These are phyloP conservation scores for Chaetogeoica ovagalla DNA, from an alignment of 2,888 invertebrate species.

Conservation along the genomic window DNA sequence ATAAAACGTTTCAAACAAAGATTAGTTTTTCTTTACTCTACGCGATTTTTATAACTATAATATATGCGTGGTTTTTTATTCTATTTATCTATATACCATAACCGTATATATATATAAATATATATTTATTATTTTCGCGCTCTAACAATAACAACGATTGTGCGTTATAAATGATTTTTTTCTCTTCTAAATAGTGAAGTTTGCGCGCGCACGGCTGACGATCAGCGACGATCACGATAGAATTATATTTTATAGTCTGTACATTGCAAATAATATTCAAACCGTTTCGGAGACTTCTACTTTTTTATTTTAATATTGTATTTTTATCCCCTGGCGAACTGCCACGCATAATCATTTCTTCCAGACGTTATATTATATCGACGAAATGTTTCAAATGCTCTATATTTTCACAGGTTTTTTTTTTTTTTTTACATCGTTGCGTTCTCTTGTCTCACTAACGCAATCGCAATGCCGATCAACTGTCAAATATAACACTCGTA, in stretches of 20 bases:
- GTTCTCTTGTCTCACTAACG: background rate
- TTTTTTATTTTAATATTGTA: conserved; percentile 23
- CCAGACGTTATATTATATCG: conserved; percentile 48
- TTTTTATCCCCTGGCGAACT: conserved; percentile 41
- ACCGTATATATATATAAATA: no score
- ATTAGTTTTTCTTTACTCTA: background rate
- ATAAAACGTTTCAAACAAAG: no score
- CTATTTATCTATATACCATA: no score
- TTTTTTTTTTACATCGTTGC: background rate
- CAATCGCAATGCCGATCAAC: no score
- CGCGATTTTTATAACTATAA: background rate
- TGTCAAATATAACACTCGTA: no score
- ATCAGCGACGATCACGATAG: background rate
- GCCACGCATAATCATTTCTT: conserved; percentile 44
- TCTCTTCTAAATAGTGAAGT: background rate
- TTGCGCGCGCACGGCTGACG: background rate
- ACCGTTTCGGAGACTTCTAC: conserved; percentile 9
- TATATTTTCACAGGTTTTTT: conserved; percentile 13
- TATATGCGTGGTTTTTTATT: background rate
- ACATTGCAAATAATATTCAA: conserved; percentile 37
- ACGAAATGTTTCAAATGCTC: conserved; percentile 39
- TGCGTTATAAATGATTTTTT: background rate
- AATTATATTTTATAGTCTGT: background rate
- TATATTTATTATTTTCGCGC: background rate
- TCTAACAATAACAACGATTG: background rate